phyloP scores from a whole-genome alignment of 2,888 invertebrate genomes.

The Ctenicera cuprea region DNA sequence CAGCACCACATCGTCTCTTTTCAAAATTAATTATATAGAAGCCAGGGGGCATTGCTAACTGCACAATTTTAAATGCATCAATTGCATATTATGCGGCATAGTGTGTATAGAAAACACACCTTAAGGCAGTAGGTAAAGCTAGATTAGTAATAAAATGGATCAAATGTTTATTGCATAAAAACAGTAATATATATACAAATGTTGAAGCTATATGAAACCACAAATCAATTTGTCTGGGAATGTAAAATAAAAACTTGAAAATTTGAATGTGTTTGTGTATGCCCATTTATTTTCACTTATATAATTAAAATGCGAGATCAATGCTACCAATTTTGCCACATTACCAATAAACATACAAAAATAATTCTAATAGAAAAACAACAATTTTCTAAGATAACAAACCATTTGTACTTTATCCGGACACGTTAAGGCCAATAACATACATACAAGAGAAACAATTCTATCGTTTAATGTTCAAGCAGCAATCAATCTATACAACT shows the following conservation, averaged over 20 bases:
- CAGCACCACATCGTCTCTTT: no score
- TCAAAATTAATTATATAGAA: no score
- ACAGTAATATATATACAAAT: constrained; percentile 20
- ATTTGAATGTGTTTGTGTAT: constrained; percentile 25
- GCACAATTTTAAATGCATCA: no score
- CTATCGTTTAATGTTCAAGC: constrained; percentile 44
- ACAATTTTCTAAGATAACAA: constrained; percentile 50
- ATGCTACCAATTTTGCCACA: constrained; percentile 42
- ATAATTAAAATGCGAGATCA: constrained; percentile 46
- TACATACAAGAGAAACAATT: constrained; percentile 44
- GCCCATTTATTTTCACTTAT: constrained; percentile 43
- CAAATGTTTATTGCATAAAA: constrained; percentile 20
- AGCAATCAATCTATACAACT: constrained; percentile 47
- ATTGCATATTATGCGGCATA: no score
- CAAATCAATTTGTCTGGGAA: constrained; percentile 1
- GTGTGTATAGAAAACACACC: no score
- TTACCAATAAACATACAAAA: constrained; percentile 50
- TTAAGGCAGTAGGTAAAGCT: neutral
- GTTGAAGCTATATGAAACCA: constrained; percentile 2
- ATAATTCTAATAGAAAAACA: constrained; percentile 53
- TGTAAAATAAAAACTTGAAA: constrained; percentile 22
- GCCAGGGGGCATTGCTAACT: no score
- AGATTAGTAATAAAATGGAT: constrained; percentile 8
- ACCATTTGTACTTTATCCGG: constrained; percentile 50
- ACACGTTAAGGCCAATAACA: constrained; percentile 52